Conservation (phyloP, 2,113 vertebrate species). For the Progne subis region DNA sequence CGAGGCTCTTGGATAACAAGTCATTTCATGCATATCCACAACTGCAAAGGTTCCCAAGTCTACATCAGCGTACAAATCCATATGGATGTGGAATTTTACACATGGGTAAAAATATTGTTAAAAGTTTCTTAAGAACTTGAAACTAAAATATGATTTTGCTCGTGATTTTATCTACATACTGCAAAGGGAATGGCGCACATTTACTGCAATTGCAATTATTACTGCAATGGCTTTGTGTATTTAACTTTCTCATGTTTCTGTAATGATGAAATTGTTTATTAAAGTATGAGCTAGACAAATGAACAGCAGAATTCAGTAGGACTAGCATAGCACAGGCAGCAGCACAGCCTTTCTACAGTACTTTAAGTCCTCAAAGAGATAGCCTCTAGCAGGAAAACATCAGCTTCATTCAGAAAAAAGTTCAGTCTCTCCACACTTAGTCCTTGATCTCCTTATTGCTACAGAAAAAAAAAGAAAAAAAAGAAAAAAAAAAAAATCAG, state of each 20-base stretch:
- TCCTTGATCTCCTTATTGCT: background rate
- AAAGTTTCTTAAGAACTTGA: background rate
- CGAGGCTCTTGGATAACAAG: background rate
- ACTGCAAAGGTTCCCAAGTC: background rate
- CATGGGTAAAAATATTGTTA: fast-evolving
- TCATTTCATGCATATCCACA: background rate
- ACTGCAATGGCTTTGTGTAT: background rate
- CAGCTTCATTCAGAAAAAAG: background rate
- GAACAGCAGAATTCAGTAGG: background rate
- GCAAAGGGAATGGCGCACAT: background rate
- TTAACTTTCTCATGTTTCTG: background rate
- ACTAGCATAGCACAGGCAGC: background rate
- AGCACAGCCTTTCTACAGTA: background rate
- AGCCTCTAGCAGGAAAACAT: background rate
- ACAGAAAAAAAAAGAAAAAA: background rate
- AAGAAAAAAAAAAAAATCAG: background rate
- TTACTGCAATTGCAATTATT: background rate
- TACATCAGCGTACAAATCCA: background rate
- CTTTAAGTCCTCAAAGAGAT: background rate
- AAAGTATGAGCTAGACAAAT: background rate
- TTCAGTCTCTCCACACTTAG: background rate
- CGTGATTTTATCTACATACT: background rate
- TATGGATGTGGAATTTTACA: background rate
- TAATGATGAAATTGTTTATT: background rate
- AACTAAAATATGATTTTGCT: background rate